These are phyloP conservation scores for Hoplodrina ambigua DNA, from an alignment of 2,888 invertebrate genomes.

Conservation along the genomic window DNA sequence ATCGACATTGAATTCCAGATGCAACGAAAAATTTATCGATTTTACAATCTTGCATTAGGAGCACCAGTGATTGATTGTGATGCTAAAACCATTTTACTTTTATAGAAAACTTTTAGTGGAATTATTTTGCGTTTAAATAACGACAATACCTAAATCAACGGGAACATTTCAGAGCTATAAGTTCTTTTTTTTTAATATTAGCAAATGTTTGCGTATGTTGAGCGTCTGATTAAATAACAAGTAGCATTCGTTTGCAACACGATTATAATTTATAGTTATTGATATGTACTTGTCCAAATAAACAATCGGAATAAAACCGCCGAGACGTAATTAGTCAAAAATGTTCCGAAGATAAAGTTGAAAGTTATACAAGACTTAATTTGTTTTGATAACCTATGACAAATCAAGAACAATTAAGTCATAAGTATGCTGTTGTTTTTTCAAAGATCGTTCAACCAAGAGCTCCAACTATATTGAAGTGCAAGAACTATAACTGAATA, in stretches of 20 bases:
- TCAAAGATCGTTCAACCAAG: slow-evolving; percentile 20
- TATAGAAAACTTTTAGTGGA: slow-evolving; percentile 24
- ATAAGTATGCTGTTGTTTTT: slow-evolving; percentile 29
- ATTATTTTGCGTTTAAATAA: slow-evolving; percentile 55
- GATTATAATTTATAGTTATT: slow-evolving; percentile 40
- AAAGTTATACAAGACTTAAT: slow-evolving; percentile 18
- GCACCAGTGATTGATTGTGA: slow-evolving; percentile 38
- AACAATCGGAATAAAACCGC: slow-evolving; percentile 9
- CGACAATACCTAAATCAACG: slow-evolving; percentile 51
- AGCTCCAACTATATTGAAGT: slow-evolving; percentile 3
- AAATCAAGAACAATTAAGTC: slow-evolving; percentile 39
- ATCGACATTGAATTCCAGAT: slow-evolving; percentile 25
- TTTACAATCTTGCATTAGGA: slow-evolving; percentile 32
- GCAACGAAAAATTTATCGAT: slow-evolving; percentile 9
- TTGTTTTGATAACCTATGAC: slow-evolving; percentile 35
- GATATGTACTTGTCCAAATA: slow-evolving; percentile 10
- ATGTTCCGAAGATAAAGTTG: slow-evolving; percentile 32
- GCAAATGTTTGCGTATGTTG: slow-evolving; percentile 7
- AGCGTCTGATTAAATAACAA: slow-evolving; percentile 7
- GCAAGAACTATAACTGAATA: slow-evolving; percentile 1
- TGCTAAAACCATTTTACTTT: slow-evolving; percentile 26
- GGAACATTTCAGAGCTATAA: slow-evolving; percentile 43
- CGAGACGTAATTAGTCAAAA: slow-evolving; percentile 3
- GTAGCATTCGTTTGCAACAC: slow-evolving; percentile 15
- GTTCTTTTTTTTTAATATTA: slow-evolving; percentile 5